A percentile compares a stretch with the other conserved stretches of the same genome.
Conservation (phyloP, 2,113 vertebrate genomes). For the Casuarius casuarius region DNA sequence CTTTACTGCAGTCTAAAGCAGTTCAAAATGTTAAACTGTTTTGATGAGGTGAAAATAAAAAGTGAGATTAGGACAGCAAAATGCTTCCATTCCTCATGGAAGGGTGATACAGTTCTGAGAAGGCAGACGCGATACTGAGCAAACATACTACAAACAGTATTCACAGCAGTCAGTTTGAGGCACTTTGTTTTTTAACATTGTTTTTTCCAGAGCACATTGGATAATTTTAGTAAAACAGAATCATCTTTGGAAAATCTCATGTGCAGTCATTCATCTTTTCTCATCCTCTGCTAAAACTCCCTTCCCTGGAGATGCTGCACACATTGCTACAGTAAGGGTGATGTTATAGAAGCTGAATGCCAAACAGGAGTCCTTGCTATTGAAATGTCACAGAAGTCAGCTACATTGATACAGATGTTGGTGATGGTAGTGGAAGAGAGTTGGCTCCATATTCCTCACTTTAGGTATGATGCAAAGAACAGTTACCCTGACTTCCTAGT, state of each 20-base stretch:
- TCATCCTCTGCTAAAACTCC: slow-evolving; percentile 1
- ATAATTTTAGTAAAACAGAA: neutral
- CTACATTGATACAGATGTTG: neutral
- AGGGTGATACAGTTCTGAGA: neutral
- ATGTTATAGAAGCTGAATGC: neutral
- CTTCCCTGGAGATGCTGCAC: neutral
- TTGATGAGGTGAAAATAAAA: neutral
- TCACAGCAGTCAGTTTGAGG: neutral
- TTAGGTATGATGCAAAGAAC: neutral
- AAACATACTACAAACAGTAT: neutral
- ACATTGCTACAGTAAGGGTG: neutral
- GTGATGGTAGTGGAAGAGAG: neutral
- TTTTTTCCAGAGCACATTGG: neutral
- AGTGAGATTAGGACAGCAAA: neutral
- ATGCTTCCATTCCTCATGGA: neutral
- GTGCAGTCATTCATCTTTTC: neutral
- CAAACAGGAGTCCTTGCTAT: slow-evolving; percentile 7
- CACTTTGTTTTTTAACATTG: neutral
- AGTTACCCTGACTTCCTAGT: neutral
- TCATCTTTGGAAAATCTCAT: neutral
- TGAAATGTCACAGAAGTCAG: slow-evolving; percentile 15
- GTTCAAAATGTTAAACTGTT: neutral
- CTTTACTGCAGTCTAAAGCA: neutral
- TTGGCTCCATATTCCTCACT: neutral
- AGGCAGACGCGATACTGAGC: neutral